phyloP scores from a whole-genome alignment of 2,113 vertebrate genomes.

The Menidia beryllina region DNA sequence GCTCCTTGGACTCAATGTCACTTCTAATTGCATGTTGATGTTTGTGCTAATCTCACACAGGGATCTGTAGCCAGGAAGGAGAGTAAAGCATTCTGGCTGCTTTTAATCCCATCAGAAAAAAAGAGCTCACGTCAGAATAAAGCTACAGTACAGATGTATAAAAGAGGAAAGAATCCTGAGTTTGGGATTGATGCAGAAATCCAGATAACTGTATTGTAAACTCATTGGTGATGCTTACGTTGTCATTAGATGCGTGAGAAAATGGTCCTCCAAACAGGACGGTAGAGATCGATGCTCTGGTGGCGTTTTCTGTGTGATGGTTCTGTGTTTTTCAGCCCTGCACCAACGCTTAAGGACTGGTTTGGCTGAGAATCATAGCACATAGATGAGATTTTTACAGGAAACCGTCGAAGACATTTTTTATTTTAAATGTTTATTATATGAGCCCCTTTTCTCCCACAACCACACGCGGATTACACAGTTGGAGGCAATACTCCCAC shows the following conservation, averaged over 20 bases:
- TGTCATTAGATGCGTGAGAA: too few relatives aligned
- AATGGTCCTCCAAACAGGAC: too few relatives aligned
- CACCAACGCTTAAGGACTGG: too few relatives aligned
- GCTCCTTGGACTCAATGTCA: constrained; percentile 57
- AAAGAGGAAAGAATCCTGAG: neutral
- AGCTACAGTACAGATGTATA: neutral
- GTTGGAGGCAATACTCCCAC: neutral
- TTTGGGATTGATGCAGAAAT: constrained; percentile 20
- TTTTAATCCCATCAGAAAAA: constrained; percentile 42
- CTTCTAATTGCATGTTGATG: constrained; percentile 58
- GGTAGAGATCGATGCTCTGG: too few relatives aligned
- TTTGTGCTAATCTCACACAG: constrained; percentile 55
- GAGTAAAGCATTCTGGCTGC: constrained; percentile 21
- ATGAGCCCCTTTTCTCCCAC: too few relatives aligned
- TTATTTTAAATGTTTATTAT: too few relatives aligned
- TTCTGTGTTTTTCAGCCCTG: too few relatives aligned
- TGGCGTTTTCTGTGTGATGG: too few relatives aligned
- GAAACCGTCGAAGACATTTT: too few relatives aligned
- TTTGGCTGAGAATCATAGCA: too few relatives aligned
- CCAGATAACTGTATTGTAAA: constrained; percentile 13
- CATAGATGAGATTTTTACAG: too few relatives aligned
- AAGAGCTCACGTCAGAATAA: constrained; percentile 28
- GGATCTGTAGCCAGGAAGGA: constrained; percentile 27
- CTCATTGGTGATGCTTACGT: neutral
- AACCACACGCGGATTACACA: too few relatives aligned